Conservation (phyloP, 2,113 vertebrate genomes). For the Channa argus region DNA sequence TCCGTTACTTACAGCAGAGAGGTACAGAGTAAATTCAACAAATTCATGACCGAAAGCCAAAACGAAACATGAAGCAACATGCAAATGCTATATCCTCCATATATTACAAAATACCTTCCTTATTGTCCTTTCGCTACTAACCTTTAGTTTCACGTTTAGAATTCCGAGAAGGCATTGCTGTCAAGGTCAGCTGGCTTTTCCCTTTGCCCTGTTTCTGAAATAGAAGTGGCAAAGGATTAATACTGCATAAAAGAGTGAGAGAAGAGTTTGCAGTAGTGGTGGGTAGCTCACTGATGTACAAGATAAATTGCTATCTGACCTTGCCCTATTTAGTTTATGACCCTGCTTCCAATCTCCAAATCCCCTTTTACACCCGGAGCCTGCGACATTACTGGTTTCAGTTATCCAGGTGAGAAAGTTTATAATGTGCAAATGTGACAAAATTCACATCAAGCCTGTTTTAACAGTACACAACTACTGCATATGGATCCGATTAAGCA, state of each 20-base stretch:
- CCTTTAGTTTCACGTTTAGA: slow-evolving; percentile 48
- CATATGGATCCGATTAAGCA: neutral
- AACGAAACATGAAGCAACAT: neutral
- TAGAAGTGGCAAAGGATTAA: neutral
- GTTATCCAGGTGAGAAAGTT: neutral
- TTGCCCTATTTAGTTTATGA: neutral
- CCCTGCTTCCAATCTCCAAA: slow-evolving; percentile 3
- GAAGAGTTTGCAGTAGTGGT: no score
- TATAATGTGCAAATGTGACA: neutral
- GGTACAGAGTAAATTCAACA: neutral
- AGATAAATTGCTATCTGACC: slow-evolving; percentile 19
- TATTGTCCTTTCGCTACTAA: slow-evolving; percentile 32
- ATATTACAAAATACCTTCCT: neutral
- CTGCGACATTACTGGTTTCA: neutral
- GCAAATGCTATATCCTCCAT: neutral
- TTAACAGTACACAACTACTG: neutral
- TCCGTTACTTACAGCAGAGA: neutral
- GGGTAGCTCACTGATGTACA: slow-evolving; percentile 9
- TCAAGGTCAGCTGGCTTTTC: slow-evolving; percentile 19
- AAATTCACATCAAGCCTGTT: neutral
- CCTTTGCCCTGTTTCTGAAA: slow-evolving; percentile 44
- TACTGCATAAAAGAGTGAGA: no score
- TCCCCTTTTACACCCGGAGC: neutral
- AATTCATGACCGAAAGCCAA: neutral
- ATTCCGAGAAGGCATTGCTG: slow-evolving; percentile 11